These are phyloP conservation scores for Helleia helle DNA, from an alignment of 2,888 invertebrate species.

Conservation along the genomic window DNA sequence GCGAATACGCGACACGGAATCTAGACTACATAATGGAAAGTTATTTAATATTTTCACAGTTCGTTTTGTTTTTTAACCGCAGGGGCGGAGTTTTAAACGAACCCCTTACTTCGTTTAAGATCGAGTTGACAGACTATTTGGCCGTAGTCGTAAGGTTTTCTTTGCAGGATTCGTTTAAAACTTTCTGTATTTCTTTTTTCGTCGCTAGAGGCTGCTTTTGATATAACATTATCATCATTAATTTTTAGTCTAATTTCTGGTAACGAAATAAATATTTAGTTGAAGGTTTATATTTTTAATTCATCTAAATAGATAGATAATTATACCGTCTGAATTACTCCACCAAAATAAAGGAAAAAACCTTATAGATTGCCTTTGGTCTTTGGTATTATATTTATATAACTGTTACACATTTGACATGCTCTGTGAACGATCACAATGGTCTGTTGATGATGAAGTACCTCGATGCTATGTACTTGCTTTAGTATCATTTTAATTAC, in stretches of 20 bases:
- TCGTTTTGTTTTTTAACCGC: constrained; percentile 18
- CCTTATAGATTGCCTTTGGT: too few species aligned
- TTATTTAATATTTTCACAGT: constrained; percentile 22
- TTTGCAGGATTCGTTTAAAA: not conserved
- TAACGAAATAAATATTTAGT: not conserved
- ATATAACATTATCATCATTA: not conserved
- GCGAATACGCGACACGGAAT: constrained; percentile 21
- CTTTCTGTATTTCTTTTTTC: not conserved
- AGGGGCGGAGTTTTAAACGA: constrained; percentile 13
- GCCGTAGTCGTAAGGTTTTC: not conserved
- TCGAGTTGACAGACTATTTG: constrained; percentile 4
- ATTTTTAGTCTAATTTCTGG: too few species aligned
- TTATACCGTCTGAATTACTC: too few species aligned
- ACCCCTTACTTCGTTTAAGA: constrained; percentile 8
- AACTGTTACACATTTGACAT: too few species aligned
- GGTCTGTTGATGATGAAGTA: too few species aligned
- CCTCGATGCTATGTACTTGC: too few species aligned
- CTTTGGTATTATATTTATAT: too few species aligned
- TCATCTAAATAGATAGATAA: too few species aligned
- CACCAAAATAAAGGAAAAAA: too few species aligned
- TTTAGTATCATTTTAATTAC: too few species aligned
- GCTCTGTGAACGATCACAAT: too few species aligned
- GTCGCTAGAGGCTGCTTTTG: not conserved
- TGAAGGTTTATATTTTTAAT: too few species aligned
- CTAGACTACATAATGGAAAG: constrained; percentile 21